Conservation (phyloP, 2,888 invertebrate genomes). For the Epistrophe eligans region DNA sequence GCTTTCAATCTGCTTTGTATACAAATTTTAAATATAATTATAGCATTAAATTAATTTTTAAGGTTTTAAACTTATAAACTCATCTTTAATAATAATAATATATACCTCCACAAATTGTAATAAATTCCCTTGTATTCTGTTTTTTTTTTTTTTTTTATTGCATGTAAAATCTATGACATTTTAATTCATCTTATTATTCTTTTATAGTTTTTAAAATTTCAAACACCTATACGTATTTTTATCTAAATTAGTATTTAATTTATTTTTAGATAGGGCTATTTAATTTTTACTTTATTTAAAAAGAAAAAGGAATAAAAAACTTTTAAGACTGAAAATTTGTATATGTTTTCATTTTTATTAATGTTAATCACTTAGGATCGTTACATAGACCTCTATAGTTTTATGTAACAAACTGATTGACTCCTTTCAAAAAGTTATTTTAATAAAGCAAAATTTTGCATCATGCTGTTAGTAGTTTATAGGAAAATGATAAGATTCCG, state of each 20-base stretch:
- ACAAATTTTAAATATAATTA: slow-evolving; percentile 15
- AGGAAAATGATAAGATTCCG: not conserved
- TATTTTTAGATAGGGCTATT: slow-evolving; percentile 70
- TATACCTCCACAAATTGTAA: not conserved
- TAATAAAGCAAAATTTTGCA: not conserved
- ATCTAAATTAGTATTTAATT: slow-evolving; percentile 65
- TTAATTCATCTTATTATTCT: slow-evolving; percentile 30
- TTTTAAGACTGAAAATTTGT: slow-evolving; percentile 65
- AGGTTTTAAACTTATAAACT: not conserved
- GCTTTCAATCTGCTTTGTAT: slow-evolving; percentile 40
- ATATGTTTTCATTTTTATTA: slow-evolving; percentile 26
- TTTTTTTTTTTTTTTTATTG: slow-evolving; percentile 8
- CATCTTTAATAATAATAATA: not conserved
- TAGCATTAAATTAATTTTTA: slow-evolving; percentile 9
- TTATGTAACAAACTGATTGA: not conserved
- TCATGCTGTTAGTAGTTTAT: slow-evolving; percentile 8
- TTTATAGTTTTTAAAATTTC: slow-evolving; percentile 20
- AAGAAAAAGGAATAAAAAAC: slow-evolving; percentile 38
- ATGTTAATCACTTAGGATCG: not conserved
- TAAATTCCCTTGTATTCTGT: slow-evolving; percentile 3
- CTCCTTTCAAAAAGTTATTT: not conserved
- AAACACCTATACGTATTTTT: slow-evolving; percentile 42
- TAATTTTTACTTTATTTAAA: slow-evolving; percentile 39
- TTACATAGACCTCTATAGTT: too few relatives aligned
- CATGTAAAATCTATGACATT: slow-evolving; percentile 49